Percentiles rank a stretch among this genome's conserved stretches.
These are phyloP conservation scores for Pelagia noctiluca DNA, from an alignment of 30 jellyfish, hydroid and myxozoan species.

Conservation along the genomic window DNA sequence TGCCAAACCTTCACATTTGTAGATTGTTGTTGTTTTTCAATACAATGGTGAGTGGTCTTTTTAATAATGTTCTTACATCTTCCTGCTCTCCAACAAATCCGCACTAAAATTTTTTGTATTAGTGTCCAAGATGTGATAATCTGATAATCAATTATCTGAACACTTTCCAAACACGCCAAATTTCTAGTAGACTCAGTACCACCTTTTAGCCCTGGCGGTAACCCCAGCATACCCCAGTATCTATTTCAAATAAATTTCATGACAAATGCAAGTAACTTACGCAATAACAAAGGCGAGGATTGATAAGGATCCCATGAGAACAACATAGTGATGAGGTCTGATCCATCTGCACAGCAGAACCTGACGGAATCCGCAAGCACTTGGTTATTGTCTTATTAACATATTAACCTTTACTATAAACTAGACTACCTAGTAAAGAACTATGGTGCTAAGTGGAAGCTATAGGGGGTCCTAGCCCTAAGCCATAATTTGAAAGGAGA, in stretches of 20 bases:
- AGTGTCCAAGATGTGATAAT: background rate
- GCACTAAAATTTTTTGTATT: background rate
- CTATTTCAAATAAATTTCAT: no score
- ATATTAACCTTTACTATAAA: no score
- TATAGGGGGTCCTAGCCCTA: no score
- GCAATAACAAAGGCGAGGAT: conserved; percentile 62
- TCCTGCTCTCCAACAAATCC: no score
- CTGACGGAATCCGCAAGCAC: conserved; percentile 8
- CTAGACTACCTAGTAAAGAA: no score
- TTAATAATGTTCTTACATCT: no score
- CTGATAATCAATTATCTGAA: background rate
- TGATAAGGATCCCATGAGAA: conserved; percentile 48
- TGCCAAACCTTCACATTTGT: no score
- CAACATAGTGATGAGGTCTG: conserved; percentile 79
- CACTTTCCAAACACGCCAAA: background rate
- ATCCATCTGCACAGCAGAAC: conserved; percentile 86
- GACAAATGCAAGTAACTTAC: conserved; percentile 22
- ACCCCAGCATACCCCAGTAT: background rate
- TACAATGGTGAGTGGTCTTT: no score
- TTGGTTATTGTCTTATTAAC: no score
- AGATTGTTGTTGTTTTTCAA: no score
- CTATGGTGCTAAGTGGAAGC: no score
- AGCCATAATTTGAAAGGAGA: no score
- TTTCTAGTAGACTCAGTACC: background rate
- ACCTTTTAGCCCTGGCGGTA: background rate